Percentiles rank a stretch among this genome's conserved stretches.
Evolutionary conservation across 2,113 vertebrate genomes (phyloP).

Genomic region (Otolemur garnettii): DNA sequence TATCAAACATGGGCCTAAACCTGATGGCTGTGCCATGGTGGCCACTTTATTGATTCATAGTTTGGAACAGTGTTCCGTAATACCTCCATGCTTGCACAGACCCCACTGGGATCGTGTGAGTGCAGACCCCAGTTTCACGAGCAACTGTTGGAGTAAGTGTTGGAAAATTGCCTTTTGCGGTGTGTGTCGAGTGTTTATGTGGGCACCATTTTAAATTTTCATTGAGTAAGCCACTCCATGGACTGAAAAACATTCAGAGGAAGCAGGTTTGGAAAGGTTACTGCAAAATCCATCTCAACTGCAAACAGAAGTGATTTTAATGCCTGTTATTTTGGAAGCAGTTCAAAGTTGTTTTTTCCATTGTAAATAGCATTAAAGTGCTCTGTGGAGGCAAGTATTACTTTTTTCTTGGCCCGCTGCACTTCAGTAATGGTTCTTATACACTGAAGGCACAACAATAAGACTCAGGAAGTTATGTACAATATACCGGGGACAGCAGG

Average conservation of each 20-base stretch:
- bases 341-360: constrained; percentile 83
- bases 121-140: constrained; percentile 36
- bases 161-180: constrained; percentile 70
- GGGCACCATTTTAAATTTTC: constrained; percentile 83
- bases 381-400: constrained; percentile 74
- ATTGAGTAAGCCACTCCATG: constrained; percentile 83
- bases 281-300: constrained; percentile 82
- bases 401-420: constrained; percentile 76
- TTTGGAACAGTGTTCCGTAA: background rate
- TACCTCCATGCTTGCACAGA: background rate
- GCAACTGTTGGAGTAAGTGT: background rate
- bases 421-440: constrained; percentile 75
- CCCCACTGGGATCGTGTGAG: background rate
- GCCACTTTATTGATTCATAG: background rate
- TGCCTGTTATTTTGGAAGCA: constrained; percentile 85
- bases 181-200: constrained; percentile 59
- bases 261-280: constrained; percentile 85
- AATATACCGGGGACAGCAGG: constrained; percentile 55
- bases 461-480: constrained; percentile 72
- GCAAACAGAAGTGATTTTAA: constrained; percentile 86
- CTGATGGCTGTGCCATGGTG: background rate
- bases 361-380: constrained; percentile 80
- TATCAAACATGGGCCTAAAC: constrained; percentile 13
- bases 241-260: constrained; percentile 83
- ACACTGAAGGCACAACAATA: constrained; percentile 69